Percentiles rank a stretch among this genome's conserved stretches.
phyloP scores from a whole-genome alignment of 2,797 vertebrate species.

The Chrosomus eos region DNA sequence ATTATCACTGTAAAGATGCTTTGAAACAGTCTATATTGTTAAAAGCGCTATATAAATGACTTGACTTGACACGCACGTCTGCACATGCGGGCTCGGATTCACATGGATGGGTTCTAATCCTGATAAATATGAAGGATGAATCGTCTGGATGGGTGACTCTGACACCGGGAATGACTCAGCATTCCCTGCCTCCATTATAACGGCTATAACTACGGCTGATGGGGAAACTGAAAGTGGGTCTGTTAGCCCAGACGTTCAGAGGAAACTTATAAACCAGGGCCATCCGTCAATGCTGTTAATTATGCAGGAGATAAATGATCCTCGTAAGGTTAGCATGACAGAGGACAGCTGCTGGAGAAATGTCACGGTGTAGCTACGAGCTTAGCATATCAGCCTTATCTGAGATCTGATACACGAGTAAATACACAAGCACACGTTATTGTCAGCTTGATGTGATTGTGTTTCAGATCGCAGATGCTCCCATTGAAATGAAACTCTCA shows the following conservation, averaged over 20 bases:
- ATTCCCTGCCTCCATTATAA: background rate
- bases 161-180: constrained; percentile 30
- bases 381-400: constrained; percentile 12
- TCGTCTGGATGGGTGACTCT: background rate
- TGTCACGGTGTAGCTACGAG: background rate
- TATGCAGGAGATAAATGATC: constrained; percentile 35
- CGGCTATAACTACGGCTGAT: background rate
- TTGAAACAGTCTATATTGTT: too few species aligned
- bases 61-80: background rate
- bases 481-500: constrained; percentile 2
- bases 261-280: background rate
- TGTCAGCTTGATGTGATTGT: constrained; percentile 20
- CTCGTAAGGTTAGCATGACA: background rate
- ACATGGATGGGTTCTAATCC: constrained; percentile 5
- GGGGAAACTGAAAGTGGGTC: constrained; percentile 10
- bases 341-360: constrained; percentile 29
- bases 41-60: too few species aligned
- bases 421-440: background rate
- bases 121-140: constrained; percentile 34
- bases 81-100: background rate
- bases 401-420: constrained; percentile 13
- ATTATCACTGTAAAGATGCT: too few species aligned
- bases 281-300: constrained; percentile 26
- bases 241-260: background rate
- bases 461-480: constrained; percentile 5